Evolutionary conservation across 2,113 vertebrate species (phyloP).

Genomic region (Hippocampus guttulatus): DNA sequence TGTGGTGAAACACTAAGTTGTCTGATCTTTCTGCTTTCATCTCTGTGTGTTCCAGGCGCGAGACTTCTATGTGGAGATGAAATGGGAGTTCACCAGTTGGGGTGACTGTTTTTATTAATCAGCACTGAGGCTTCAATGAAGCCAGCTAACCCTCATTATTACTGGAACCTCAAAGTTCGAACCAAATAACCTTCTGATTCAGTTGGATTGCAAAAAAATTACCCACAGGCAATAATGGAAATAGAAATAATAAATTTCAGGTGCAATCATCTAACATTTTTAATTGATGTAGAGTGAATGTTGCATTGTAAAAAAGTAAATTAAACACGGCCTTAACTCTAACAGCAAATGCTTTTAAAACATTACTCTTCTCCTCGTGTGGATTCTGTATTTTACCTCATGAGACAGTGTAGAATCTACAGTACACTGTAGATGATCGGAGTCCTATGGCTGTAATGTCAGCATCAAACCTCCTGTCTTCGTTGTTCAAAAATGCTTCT

Average conservation of each 20-base stretch:
- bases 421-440: too few species aligned
- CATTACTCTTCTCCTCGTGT: too few species aligned
- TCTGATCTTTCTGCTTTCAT: background rate
- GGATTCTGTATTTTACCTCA: too few species aligned
- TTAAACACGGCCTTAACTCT: too few species aligned
- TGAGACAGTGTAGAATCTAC: too few species aligned
- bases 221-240: background rate
- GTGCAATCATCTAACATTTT: background rate
- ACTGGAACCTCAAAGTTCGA: background rate
- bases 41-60: conserved; percentile 71
- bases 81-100: conserved; percentile 98
- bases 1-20: background rate
- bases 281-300: background rate
- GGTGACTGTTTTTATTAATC: conserved; percentile 71
- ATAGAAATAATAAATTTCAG: background rate
- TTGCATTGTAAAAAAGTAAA: too few species aligned
- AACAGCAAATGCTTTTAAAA: too few species aligned
- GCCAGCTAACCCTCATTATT: background rate
- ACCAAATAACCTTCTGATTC: background rate
- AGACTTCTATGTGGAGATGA: conserved; percentile 97
- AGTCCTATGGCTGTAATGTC: background rate
- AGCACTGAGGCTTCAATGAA: background rate
- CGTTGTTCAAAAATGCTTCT: background rate
- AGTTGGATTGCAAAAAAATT: background rate
- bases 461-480: background rate